phyloP scores from a whole-genome alignment of 2,113 vertebrate genomes.

The Carollia perspicillata region DNA sequence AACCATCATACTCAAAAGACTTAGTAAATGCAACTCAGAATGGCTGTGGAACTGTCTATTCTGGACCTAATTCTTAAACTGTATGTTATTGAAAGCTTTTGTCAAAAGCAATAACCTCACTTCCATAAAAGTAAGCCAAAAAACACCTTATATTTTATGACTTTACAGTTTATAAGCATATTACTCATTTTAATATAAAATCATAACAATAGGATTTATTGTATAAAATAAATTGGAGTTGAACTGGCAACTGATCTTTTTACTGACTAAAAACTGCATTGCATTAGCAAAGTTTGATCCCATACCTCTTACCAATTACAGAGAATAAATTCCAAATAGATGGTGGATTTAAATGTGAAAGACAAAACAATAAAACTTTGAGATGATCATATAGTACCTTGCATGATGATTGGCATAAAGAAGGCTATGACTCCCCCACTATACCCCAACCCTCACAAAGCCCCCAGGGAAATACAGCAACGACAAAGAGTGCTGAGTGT shows the following conservation, averaged over 20 bases:
- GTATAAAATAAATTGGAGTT: not conserved
- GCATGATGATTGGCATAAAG: not conserved
- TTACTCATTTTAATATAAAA: not conserved
- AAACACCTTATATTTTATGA: not conserved
- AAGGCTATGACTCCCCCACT: not conserved
- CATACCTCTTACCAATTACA: not conserved
- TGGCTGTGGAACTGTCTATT: not conserved
- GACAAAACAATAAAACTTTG: conserved; percentile 1
- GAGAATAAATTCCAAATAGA: not conserved
- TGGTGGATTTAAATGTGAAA: not conserved
- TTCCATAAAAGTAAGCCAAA: not conserved
- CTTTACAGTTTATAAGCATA: not conserved
- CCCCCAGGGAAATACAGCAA: not conserved
- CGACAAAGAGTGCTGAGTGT: not conserved
- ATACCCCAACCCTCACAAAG: not conserved
- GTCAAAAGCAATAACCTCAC: not conserved
- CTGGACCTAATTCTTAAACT: not conserved
- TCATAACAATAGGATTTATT: not conserved
- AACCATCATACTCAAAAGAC: not conserved
- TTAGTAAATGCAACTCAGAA: not conserved
- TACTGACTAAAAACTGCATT: not conserved
- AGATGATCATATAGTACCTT: not conserved
- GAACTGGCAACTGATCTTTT: not conserved
- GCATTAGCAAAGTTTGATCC: not conserved
- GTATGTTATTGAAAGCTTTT: not conserved